Evolutionary conservation across 2,888 invertebrate genomes (phyloP).

Genomic region (Phanerotoma sp.): DNA sequence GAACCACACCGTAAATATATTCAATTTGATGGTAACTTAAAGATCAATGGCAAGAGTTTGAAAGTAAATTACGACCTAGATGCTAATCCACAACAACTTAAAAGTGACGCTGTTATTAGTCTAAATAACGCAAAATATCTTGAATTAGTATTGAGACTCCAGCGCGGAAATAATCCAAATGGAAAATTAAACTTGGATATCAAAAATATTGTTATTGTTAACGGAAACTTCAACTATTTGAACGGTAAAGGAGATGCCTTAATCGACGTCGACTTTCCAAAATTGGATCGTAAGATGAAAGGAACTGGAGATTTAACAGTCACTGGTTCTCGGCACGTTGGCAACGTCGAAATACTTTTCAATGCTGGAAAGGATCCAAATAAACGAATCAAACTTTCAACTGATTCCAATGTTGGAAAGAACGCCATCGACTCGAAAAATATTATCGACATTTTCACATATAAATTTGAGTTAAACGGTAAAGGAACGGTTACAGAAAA

Average conservation of each 20-base stretch:
- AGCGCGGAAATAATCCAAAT: constrained; percentile 54
- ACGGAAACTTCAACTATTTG: constrained; percentile 66
- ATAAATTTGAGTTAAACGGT: constrained; percentile 58
- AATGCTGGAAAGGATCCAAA: constrained; percentile 71
- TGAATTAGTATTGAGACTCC: constrained; percentile 62
- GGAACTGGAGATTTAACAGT: constrained; percentile 63
- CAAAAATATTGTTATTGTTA: constrained; percentile 65
- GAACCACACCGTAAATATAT: constrained; percentile 54
- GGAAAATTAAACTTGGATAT: constrained; percentile 64
- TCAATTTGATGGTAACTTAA: constrained; percentile 51
- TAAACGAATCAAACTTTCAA: constrained; percentile 68
- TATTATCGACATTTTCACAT: constrained; percentile 57
- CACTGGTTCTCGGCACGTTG: constrained; percentile 64
- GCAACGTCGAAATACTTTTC: constrained; percentile 66
- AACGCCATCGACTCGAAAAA: constrained; percentile 66
- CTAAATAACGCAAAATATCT: constrained; percentile 60
- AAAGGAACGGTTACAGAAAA: constrained; percentile 58
- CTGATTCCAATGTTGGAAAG: constrained; percentile 62
- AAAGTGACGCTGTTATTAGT: constrained; percentile 61
- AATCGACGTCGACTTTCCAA: constrained; percentile 62
- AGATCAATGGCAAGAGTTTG: constrained; percentile 45
- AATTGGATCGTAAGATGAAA: constrained; percentile 56
- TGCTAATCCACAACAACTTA: constrained; percentile 57
- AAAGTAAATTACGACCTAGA: constrained; percentile 61
- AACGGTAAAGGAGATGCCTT: constrained; percentile 68